phyloP scores from a whole-genome alignment of 2,113 vertebrate species.

The Eolophus roseicapilla region DNA sequence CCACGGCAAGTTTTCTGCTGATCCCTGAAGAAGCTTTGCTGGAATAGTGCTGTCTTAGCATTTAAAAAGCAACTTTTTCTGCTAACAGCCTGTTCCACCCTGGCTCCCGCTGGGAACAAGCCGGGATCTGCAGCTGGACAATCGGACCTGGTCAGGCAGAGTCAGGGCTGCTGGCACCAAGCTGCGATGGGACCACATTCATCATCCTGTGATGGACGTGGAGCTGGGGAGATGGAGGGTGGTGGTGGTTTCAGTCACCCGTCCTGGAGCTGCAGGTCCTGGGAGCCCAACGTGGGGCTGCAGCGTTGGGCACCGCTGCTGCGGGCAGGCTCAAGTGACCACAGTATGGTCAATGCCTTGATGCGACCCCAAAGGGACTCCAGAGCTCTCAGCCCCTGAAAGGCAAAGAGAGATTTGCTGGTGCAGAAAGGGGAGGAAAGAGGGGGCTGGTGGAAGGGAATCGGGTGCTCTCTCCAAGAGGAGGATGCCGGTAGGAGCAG shows the following conservation, averaged over 20 bases:
- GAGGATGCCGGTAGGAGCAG: not conserved
- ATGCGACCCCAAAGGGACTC: not conserved
- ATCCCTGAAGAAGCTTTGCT: not conserved
- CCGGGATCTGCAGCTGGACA: not conserved
- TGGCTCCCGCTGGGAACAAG: not conserved
- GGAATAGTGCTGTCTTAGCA: not conserved
- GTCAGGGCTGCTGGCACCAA: not conserved
- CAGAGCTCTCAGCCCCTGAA: not conserved
- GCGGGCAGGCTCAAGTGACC: rapidly evolving
- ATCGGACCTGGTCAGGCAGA: rapidly evolving
- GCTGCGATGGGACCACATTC: rapidly evolving
- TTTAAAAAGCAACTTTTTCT: constrained; percentile 10
- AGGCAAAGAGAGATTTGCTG: not conserved
- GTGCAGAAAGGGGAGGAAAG: rapidly evolving
- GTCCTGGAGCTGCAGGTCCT: not conserved
- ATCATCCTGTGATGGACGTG: rapidly evolving
- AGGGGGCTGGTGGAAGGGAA: not conserved
- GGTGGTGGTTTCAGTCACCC: not conserved
- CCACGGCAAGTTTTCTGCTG: constrained; percentile 29
- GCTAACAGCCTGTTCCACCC: not conserved
- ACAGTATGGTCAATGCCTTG: not conserved
- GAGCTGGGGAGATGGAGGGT: rapidly evolving
- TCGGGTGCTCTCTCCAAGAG: not conserved
- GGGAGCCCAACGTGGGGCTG: not conserved
- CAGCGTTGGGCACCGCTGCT: not conserved